Evolutionary conservation across 2,113 vertebrate genomes (phyloP).

Genomic region (Platysteira castanea): DNA sequence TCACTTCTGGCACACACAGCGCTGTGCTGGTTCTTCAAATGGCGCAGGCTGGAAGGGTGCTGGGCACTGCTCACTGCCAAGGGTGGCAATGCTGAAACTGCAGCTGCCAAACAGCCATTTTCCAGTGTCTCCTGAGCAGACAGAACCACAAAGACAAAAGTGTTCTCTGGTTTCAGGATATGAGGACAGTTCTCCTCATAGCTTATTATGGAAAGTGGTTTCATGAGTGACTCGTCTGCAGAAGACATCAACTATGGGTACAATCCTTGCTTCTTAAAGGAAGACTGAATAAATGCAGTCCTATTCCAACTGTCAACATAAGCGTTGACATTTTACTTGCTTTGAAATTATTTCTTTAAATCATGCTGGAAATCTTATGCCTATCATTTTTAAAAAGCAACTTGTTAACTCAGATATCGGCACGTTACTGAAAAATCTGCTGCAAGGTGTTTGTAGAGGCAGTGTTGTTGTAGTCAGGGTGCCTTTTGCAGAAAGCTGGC

Average conservation of each 20-base stretch:
- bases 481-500: neutral
- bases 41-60: neutral
- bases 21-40: neutral
- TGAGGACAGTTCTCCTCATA: neutral
- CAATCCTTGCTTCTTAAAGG: neutral
- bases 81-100: neutral
- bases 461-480: neutral
- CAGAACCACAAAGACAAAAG: neutral
- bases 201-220: neutral
- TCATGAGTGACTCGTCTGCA: neutral
- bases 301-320: neutral
- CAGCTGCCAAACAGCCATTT: neutral
- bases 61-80: neutral
- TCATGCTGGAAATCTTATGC: neutral
- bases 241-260: neutral
- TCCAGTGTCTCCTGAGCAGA: neutral
- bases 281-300: constrained; percentile 41
- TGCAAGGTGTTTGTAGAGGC: neutral
- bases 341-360: constrained; percentile 24
- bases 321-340: constrained; percentile 31
- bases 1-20: neutral
- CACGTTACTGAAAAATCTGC: neutral
- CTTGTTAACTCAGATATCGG: neutral
- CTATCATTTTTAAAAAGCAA: neutral
- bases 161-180: neutral